Percentiles rank a stretch among this genome's conserved stretches.
phyloP scores from a whole-genome alignment of 2,888 invertebrate genomes.

The Gisinianus flammeolus region DNA sequence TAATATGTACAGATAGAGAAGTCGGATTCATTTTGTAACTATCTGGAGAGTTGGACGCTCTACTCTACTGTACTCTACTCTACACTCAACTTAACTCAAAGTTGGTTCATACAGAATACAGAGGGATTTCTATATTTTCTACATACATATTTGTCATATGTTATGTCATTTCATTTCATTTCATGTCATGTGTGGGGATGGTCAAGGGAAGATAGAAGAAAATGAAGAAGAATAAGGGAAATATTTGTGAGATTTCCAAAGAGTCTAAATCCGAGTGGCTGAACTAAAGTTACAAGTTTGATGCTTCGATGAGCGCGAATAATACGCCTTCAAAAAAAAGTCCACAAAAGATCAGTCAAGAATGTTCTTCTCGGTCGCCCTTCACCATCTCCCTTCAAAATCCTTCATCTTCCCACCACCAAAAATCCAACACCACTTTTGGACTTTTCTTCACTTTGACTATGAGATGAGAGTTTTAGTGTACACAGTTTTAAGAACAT shows the following conservation, averaged over 20 bases:
- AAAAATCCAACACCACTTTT: neutral
- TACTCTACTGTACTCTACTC: neutral
- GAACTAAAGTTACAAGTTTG: slow-evolving; percentile 36
- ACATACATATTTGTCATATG: neutral
- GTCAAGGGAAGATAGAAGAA: neutral
- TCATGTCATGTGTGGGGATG: neutral
- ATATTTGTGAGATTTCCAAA: neutral
- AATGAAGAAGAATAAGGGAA: neutral
- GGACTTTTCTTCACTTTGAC: neutral
- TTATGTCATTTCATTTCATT: neutral
- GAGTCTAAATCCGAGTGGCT: slow-evolving; percentile 15
- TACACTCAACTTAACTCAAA: neutral
- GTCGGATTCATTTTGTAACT: neutral
- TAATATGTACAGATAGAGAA: too few relatives aligned
- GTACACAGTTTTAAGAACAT: too few relatives aligned
- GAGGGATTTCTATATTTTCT: neutral
- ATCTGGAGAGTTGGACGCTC: neutral
- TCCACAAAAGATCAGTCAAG: slow-evolving; percentile 34
- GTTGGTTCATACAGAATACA: neutral
- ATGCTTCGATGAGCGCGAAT: slow-evolving; percentile 31
- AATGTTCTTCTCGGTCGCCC: slow-evolving; percentile 23
- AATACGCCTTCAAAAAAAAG: slow-evolving; percentile 26
- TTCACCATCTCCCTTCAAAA: slow-evolving; percentile 11
- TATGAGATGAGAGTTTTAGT: too few relatives aligned
- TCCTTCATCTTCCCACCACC: neutral